Evolutionary conservation across 92 coral and sea anemone species (phyloP).

Genomic region (Epizoanthus illoricatus): DNA sequence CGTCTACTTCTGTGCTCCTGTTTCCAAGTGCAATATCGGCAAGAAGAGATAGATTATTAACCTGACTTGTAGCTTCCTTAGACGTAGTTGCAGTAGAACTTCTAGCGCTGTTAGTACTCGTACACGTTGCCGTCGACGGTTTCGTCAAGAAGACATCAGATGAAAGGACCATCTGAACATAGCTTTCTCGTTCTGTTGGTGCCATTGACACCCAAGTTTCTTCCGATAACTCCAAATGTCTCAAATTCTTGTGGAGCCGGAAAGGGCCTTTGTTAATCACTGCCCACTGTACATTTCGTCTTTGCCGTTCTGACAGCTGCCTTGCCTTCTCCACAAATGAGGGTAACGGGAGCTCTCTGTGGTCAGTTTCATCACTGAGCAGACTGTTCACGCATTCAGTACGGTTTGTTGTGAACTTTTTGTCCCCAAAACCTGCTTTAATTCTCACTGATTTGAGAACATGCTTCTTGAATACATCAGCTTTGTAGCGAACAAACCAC

Average conservation of each 20-base stretch:
- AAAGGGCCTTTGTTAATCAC: conserved; percentile 50
- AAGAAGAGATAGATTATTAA: conserved; percentile 35
- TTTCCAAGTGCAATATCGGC: conserved; percentile 34
- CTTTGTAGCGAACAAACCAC: conserved; percentile 42
- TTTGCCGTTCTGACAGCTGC: conserved; percentile 37
- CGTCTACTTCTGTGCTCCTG: conserved; percentile 9
- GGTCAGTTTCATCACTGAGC: conserved; percentile 9
- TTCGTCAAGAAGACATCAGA: conserved; percentile 14
- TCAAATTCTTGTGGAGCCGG: conserved; percentile 10
- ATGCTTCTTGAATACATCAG: conserved; percentile 12
- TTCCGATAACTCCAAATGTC: conserved; percentile 28
- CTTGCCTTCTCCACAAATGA: conserved; percentile 21
- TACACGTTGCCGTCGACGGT: neutral
- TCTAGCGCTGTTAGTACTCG: conserved; percentile 16
- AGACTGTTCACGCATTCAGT: conserved; percentile 38
- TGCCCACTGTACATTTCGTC: conserved; percentile 44
- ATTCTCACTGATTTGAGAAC: conserved; percentile 34
- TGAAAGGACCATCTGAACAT: conserved; percentile 15
- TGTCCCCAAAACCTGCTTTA: conserved; percentile 27
- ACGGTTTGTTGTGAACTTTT: conserved; percentile 3
- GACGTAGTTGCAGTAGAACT: conserved; percentile 10
- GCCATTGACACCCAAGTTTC: conserved; percentile 47
- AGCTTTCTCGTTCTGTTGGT: conserved; percentile 26
- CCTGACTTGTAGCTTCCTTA: neutral
- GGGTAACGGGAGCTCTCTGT: neutral